phyloP scores from a whole-genome alignment of 2,113 vertebrate genomes.

The Bungarus multicinctus region DNA sequence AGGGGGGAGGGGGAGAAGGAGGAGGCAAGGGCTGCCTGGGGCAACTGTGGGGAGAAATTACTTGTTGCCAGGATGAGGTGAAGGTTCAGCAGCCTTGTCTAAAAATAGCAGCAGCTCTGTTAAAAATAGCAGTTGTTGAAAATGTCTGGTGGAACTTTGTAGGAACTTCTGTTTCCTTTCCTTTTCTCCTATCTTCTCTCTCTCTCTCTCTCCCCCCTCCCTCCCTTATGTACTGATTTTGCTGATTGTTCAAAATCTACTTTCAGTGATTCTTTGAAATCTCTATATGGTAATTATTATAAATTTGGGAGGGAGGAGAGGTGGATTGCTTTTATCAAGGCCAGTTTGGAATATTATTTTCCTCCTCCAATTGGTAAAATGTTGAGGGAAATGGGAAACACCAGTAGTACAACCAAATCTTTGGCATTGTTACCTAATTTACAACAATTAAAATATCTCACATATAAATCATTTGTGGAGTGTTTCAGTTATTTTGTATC shows the following conservation, averaged over 20 bases:
- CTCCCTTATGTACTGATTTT: neutral
- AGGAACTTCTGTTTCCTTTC: slow-evolving; percentile 42
- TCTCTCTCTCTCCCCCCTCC: neutral
- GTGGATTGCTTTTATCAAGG: neutral
- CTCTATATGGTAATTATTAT: neutral
- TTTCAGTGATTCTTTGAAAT: neutral
- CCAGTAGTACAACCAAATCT: neutral
- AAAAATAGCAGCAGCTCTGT: slow-evolving; percentile 62
- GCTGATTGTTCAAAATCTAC: neutral
- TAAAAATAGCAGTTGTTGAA: slow-evolving; percentile 66
- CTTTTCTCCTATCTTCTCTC: slow-evolving; percentile 23
- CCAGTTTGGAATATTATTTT: neutral
- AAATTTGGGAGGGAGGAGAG: neutral
- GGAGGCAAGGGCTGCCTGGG: neutral
- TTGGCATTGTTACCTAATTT: neutral
- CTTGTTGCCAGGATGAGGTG: slow-evolving; percentile 42
- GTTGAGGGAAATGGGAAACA: neutral
- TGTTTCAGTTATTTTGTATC: neutral
- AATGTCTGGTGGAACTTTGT: slow-evolving; percentile 56
- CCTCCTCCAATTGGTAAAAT: neutral
- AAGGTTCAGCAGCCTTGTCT: slow-evolving; percentile 57
- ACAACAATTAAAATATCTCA: neutral
- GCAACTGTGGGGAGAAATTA: neutral
- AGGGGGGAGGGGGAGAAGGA: neutral
- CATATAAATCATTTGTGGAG: neutral